Base-by-base conservation (phyloP, 2,797 vertebrate species). In the Lacerta agilis region DNA sequence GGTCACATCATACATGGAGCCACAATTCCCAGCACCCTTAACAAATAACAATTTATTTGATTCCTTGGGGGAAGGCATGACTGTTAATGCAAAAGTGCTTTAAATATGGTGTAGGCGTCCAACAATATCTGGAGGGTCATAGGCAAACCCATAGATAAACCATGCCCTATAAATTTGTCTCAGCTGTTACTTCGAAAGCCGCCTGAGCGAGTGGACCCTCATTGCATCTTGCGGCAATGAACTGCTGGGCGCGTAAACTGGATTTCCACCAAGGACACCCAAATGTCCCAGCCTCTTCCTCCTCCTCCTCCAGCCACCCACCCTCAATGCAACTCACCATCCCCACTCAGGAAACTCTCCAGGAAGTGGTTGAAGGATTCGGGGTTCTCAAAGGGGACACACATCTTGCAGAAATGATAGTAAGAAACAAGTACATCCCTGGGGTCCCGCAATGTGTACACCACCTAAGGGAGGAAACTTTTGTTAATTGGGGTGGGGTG, bases 371-470 rank as follows among this genome's bases (percentile, higher is more conserved):
- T 61, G 1, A 94, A 94, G 29, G 94, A 89, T 0, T 69, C 77
- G 5, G 88, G 93, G 25, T 86, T 76, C 82, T 94, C 90, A 38
- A 92, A 79, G 43, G 92, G 91, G 45, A 45, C 79, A 69, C 89
- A 94, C 89, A 92, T 85, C 38, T 88, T 88, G 76, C 88, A 90
- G 33, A 95, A 95, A 83, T 94, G 84, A 49, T 90, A 95, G 33
- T 89, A 85, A 55, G 92, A 95, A 8, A 95, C 86, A 0, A 94
- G 86, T 0, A 93, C 87, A 43, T 94, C 94, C 71, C 82, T 90
- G 36, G 94, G 95, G 66, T 94, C 82, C 43, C 90, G n/a, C 13
- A 93, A 4, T 6, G 92, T 91, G 84, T 93, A 95, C 67, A 95
- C 84, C 71, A 90, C 86, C 90, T 94, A 84, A 64, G 29, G 64